Conservation (phyloP, 2,797 vertebrate genomes). For the Paguma larvata region DNA sequence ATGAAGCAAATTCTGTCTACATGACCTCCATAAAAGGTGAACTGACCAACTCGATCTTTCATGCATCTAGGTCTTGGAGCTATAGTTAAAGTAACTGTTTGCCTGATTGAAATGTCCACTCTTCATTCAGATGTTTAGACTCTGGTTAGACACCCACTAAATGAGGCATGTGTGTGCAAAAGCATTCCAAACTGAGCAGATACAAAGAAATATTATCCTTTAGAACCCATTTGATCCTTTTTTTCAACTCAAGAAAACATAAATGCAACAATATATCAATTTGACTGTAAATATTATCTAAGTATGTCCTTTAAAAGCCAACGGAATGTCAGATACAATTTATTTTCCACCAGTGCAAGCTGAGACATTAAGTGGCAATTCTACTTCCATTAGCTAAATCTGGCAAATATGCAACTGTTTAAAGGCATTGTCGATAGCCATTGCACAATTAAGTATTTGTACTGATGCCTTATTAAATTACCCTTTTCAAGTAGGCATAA, state of each 20-base stretch:
- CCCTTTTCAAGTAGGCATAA: conserved; percentile 91
- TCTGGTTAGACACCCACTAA: conserved; percentile 58
- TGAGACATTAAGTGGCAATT: conserved; percentile 92
- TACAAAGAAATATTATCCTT: conserved; percentile 85
- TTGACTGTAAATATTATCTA: conserved; percentile 88
- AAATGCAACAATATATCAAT: conserved; percentile 88
- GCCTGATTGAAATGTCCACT: conserved; percentile 47
- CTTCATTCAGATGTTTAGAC: conserved; percentile 54
- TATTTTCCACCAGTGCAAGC: conserved; percentile 92
- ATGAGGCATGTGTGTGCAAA: conserved; percentile 7
- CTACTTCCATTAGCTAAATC: conserved; percentile 94
- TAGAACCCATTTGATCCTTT: conserved; percentile 81
- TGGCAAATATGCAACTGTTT: conserved; percentile 95
- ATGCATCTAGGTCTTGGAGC: not conserved
- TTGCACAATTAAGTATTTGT: conserved; percentile 96
- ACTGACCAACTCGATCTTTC: not conserved
- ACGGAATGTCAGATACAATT: conserved; percentile 92
- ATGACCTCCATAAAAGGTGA: not conserved
- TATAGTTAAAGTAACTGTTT: not conserved
- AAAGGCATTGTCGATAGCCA: conserved; percentile 95
- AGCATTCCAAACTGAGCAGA: conserved; percentile 74
- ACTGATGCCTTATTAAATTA: conserved; percentile 95
- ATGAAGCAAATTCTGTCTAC: conserved; percentile 35
- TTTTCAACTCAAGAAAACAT: conserved; percentile 86
- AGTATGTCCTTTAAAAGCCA: conserved; percentile 90